phyloP scores from a whole-genome alignment of 2,797 vertebrate genomes.

The Scolopax rusticola region DNA sequence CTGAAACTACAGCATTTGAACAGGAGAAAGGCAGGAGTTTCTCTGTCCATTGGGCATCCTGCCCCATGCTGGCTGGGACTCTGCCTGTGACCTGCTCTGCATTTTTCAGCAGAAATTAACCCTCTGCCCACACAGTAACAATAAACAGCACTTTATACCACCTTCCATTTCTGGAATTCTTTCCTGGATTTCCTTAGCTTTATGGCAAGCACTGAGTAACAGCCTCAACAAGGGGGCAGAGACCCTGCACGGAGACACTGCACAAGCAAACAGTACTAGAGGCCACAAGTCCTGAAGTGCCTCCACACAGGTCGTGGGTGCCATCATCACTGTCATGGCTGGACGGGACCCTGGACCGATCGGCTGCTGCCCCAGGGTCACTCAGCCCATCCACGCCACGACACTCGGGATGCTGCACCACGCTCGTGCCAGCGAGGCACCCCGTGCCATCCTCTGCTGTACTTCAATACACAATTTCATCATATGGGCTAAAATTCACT shows the following conservation, averaged over 20 bases:
- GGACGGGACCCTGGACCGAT: background rate
- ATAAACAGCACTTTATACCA: background rate
- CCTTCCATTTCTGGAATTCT: background rate
- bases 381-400: background rate
- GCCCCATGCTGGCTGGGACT: background rate
- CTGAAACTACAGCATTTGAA: background rate
- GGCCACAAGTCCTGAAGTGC: background rate
- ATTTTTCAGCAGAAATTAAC: background rate
- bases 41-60: rapidly evolving
- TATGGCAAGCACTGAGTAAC: background rate
- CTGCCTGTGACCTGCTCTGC: background rate
- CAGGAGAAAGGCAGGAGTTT: background rate
- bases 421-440: rapidly evolving
- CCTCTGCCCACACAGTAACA: background rate
- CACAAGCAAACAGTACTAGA: background rate
- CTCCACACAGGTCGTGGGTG: background rate
- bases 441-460: background rate
- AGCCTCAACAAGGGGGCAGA: background rate
- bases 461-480: background rate
- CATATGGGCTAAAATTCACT: background rate
- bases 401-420: background rate
- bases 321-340: rapidly evolving
- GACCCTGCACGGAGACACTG: background rate
- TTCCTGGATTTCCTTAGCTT: background rate
- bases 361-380: background rate